Evolutionary conservation across 2,113 vertebrate genomes (phyloP), one percentile per base, ranked within the genome.

Genomic region (Synodontis membranacea): DNA sequence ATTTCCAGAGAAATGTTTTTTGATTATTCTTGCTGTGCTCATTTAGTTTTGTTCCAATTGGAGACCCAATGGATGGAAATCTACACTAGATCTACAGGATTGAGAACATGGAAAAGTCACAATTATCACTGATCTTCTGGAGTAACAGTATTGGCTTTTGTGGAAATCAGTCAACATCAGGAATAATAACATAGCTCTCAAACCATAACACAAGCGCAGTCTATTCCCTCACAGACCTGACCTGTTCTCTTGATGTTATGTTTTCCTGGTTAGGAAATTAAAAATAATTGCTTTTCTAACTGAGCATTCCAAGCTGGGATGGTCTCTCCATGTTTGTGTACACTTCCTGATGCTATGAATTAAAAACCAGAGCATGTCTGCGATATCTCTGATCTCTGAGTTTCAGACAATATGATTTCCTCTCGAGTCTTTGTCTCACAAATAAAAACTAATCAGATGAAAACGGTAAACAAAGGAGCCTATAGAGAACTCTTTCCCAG

Each of bases 401-500:
- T 50, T 76, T 76, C 44, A 31, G 28, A 76, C 7, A 76, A 76
- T 76, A 15, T 76, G 44, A 76, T 76, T 76, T 76, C 39, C 44
- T 50, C 74, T 76, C 14, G 14, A 76, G 74, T 50, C 74, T 76
- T 28, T 76, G 15, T 46, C 72, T 25, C 14, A 1, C 44, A 76
- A 76, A 76, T 76, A 76, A 48, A 76, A 28, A 50, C 44, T 76
- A 76, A 76, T 76, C 12, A 7, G 74, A 76, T 76, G 8, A 31
- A 76, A 48, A 19, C 1, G 28, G 28, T 50, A 76, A 50, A 76
- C 74, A 48, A 19, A 48, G 74, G 28, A 76, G 74, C 28, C 4
- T 44, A 76, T 31, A 2, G 74, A 76, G 74, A 76, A 28, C 28
- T 50, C 74, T 31, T 7, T 31, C 44, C 14, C 14, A 1, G 44